phyloP scores from a whole-genome alignment of 2,888 invertebrate genomes.

The Phytoseiulus persimilis region DNA sequence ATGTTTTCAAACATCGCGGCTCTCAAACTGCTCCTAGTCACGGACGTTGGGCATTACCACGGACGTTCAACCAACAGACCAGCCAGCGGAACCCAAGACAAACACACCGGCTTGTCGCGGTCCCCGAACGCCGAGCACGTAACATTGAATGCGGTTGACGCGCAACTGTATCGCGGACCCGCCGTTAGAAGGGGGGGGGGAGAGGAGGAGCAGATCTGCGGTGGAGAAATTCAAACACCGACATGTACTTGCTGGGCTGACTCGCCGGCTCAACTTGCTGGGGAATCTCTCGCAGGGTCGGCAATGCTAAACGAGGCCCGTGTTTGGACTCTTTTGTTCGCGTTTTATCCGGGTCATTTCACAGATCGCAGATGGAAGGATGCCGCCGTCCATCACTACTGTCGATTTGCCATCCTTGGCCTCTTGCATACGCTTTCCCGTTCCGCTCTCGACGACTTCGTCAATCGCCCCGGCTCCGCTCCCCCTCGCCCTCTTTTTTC shows the following conservation, averaged over 20 bases:
- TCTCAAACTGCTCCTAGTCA: background rate
- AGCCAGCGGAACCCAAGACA: too few relatives aligned
- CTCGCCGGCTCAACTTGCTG: background rate
- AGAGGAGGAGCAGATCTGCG: background rate
- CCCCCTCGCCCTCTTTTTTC: too few relatives aligned
- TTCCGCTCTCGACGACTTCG: background rate
- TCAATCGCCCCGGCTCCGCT: too few relatives aligned
- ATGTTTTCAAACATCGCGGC: background rate
- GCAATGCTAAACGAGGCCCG: background rate
- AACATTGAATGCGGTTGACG: too few relatives aligned
- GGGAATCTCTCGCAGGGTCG: background rate
- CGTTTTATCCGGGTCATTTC: background rate
- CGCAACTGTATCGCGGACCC: background rate
- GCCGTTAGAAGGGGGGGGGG: too few relatives aligned
- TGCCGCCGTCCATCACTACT: background rate
- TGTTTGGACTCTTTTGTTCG: background rate
- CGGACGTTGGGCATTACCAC: background rate
- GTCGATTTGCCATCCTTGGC: background rate
- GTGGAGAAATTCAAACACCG: background rate
- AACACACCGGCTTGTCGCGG: too few relatives aligned
- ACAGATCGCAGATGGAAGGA: slow-evolving; percentile 5
- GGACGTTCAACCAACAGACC: background rate
- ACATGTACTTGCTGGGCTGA: too few relatives aligned
- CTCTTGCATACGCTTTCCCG: background rate
- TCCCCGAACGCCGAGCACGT: too few relatives aligned